These are phyloP conservation scores for Eilema griseolum DNA, from an alignment of 2,888 invertebrate genomes.

Conservation along the genomic window DNA sequence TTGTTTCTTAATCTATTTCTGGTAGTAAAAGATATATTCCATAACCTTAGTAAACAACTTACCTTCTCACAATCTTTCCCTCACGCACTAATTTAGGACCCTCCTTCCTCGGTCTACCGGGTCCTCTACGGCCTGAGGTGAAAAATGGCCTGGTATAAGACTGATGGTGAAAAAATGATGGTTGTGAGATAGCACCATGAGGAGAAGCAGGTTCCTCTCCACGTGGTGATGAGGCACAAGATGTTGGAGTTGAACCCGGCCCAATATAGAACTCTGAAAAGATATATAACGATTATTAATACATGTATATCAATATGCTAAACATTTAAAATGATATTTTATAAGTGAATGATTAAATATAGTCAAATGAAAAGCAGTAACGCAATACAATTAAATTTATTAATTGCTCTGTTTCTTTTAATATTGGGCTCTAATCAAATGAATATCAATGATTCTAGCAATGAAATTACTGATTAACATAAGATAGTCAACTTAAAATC, in stretches of 20 bases:
- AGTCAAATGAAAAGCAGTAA: too few species aligned
- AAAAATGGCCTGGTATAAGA: slow-evolving; percentile 81
- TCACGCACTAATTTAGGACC: slow-evolving; percentile 85
- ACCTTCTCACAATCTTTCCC: slow-evolving; percentile 84
- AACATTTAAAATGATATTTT: too few species aligned
- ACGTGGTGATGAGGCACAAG: slow-evolving; percentile 88
- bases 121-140: slow-evolving; percentile 89
- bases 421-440: background rate
- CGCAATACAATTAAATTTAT: background rate
- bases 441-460: background rate
- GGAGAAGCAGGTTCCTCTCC: slow-evolving; percentile 89
- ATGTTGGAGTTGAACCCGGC: slow-evolving; percentile 89
- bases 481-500: background rate
- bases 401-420: background rate
- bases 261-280: slow-evolving; percentile 85
- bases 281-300: slow-evolving; percentile 19
- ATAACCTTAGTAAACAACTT: slow-evolving; percentile 23
- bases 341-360: too few species aligned
- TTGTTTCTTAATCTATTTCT: too few species aligned
- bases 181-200: slow-evolving; percentile 77
- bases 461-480: background rate
- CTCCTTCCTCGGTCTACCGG: slow-evolving; percentile 93
- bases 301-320: background rate
- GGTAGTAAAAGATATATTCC: too few species aligned
- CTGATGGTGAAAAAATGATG: slow-evolving; percentile 80